These are phyloP conservation scores for Pempheris klunzingeri DNA, from an alignment of 2,797 vertebrate species.

Conservation along the genomic window DNA sequence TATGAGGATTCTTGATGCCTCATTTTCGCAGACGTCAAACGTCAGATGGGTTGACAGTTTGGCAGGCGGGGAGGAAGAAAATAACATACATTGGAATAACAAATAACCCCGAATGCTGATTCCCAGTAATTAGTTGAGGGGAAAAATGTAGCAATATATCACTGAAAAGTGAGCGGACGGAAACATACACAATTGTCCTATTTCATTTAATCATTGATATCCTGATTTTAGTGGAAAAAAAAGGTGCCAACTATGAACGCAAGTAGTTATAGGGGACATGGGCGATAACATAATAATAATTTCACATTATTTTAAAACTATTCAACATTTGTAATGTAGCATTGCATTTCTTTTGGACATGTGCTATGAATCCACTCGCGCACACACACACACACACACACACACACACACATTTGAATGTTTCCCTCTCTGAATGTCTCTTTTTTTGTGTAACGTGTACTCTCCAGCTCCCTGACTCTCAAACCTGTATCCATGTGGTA, in stretches of 20 bases:
- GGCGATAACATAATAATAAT: background rate
- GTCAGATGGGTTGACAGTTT: constrained; percentile 63
- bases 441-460: too few species aligned
- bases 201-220: constrained; percentile 6
- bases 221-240: background rate
- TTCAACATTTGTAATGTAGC: background rate
- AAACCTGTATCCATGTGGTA: constrained; percentile 11
- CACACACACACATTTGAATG: background rate
- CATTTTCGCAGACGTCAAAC: constrained; percentile 66
- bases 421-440: background rate
- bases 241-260: background rate
- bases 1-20: constrained; percentile 62
- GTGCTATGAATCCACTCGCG: background rate
- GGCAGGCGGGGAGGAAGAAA: constrained; percentile 32
- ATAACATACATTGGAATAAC: constrained; percentile 35
- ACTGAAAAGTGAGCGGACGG: constrained; percentile 24
- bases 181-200: background rate
- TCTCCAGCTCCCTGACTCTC: background rate
- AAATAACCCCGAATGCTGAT: constrained; percentile 44
- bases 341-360: background rate
- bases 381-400: background rate
- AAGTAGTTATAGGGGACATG: background rate
- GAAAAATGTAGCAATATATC: constrained; percentile 56
- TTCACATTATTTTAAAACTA: background rate
- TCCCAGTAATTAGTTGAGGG: constrained; percentile 62